Base-by-base conservation (phyloP, 1,140 invertebrate genomes). In the Bilobella aurantiaca region DNA sequence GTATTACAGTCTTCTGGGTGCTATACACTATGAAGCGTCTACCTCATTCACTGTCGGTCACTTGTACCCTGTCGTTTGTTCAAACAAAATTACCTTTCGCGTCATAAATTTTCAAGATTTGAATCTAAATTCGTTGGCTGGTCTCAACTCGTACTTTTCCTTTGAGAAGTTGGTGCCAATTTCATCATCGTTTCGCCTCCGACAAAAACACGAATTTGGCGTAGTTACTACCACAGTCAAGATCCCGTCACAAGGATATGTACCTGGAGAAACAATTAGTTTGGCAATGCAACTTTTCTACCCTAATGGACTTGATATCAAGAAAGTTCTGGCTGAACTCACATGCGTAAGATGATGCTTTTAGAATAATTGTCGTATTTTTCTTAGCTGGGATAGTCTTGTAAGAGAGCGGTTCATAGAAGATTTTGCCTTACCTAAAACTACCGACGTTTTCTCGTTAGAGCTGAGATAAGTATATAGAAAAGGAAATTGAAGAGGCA, bases 71-170 rank as follows among this genome's bases (percentile, higher is more conserved):
- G 5, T n/a, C 25, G 25, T 23, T 8, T n/a, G 14, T 23, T 12
- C 49, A 56, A 5, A 56, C 21, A 12, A 5, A 14, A 5, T 56
- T 8, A 25, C 12, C 3, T 56, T 56, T 56, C 5, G 21, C 5
- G 49, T 56, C 5, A 56, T 23, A n/a, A 56, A 56, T 56, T 56
- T 5, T 56, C 49, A n/a, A 25, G 49, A 56, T 23, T 56, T 56
- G 49, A 56, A 56, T 23, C 49, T 56, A 3, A 56, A 23, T 56
- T 14, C 49, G 23, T 14, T 56, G 8, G 49, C 49, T 56, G 49
- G 49, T 14, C 49, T 14, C 14, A 56, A 56, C 23, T 56, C 49
- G 25, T 56, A 56, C 49, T 56, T 56, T 56, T 56, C 49, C 23
- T 56, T 56, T 56, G 49, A 56, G 21, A 56, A 56, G 23, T 25